Base-by-base conservation (phyloP, 2,888 invertebrate species). In the Pollenia amentaria region DNA sequence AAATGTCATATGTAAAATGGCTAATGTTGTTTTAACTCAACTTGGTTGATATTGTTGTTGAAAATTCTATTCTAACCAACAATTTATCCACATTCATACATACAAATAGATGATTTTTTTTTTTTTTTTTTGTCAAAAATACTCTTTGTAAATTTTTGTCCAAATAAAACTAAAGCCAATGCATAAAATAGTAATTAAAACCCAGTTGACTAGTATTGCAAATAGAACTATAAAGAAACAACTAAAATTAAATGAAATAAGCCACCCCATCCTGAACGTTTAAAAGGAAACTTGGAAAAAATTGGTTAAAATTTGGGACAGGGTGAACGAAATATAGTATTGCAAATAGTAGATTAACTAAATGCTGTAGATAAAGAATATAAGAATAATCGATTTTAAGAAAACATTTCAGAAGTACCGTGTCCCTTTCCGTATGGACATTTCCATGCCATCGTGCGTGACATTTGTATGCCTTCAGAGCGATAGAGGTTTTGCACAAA, bases 161-260 rank as follows among this genome's bases (percentile, higher is more conserved):
- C 12, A 14, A 62, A 62, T 29, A 53, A 29, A 38, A 48, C 53
- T 55, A 62, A 48, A 64, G 69, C 64, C 44, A 79, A 73, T 48
- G 57, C 70, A 83, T 86, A 57, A 79, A 83, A 79, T 75, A 38
- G 83, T 86, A 83, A 86, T 86, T 86, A 86, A 86, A 76, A 79
- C 53, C 44, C 57, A 60, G 51, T 79, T 76, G 64, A 51, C 73
- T 81, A 6, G 18, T 44, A 38, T 51, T 44, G 11, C 14, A 12
- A 46, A 10, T 53, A 4, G 14, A 11, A 11, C 12, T 51, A 69
- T 38, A 62, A 38, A 40, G 9, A 16, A 29, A 51, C 38, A 60
- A 42, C 55, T 29, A 55, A 14, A 48, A 2, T 14, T 2, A 64
- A 70, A 70, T 53, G 11, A 51, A 60, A 18, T 40, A 38, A 72